phyloP scores from a whole-genome alignment of 2,797 vertebrate species.

The Arremon brunneinucha region DNA sequence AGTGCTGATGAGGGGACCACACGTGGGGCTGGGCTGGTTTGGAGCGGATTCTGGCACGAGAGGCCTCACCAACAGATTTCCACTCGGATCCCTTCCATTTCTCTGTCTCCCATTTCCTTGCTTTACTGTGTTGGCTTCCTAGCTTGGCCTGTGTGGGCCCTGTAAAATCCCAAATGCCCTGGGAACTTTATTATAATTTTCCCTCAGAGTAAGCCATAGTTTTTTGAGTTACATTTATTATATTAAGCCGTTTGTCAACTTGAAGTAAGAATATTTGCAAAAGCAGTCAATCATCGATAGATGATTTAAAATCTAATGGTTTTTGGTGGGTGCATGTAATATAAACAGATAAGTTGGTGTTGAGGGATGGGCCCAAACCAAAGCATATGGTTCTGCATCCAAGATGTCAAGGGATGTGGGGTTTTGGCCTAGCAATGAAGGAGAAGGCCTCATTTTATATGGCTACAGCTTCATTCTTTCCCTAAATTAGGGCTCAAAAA shows the following conservation, averaged over 20 bases:
- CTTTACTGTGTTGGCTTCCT: not conserved
- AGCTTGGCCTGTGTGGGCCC: not conserved
- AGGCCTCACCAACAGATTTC: fast-evolving
- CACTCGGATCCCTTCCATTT: not conserved
- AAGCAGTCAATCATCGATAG: not conserved
- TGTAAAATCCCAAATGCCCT: not conserved
- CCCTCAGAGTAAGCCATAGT: not conserved
- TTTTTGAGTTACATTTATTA: not conserved
- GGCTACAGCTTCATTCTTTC: not conserved
- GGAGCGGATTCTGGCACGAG: not conserved
- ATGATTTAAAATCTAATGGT: not conserved
- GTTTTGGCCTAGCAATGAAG: not conserved
- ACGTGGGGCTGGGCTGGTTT: not conserved
- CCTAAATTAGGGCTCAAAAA: not conserved
- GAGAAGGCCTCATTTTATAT: not conserved
- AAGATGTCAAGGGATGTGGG: not conserved
- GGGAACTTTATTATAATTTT: not conserved
- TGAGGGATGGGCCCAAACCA: not conserved
- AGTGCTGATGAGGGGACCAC: not conserved
- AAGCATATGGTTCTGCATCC: not conserved
- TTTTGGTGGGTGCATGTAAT: not conserved
- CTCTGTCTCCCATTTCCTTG: not conserved
- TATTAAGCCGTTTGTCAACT: not conserved
- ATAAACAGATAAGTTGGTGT: not conserved
- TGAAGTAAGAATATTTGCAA: not conserved